Evolutionary conservation across 2,797 vertebrate species (phyloP).

Genomic region (Poeciliopsis gracilis): DNA sequence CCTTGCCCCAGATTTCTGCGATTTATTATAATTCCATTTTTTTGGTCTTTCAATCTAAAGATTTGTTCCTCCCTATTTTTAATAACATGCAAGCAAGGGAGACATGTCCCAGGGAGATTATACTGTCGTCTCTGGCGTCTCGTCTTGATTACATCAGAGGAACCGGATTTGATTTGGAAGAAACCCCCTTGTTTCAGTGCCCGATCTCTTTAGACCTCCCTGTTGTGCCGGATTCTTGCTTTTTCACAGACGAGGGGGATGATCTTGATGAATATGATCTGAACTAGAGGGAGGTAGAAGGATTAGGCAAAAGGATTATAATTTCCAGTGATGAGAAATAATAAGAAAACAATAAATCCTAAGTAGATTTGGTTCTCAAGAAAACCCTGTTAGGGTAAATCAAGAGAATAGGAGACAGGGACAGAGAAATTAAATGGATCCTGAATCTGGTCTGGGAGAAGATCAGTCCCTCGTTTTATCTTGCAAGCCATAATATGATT

Average conservation of each 20-base stretch:
- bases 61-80: slow-evolving; percentile 81
- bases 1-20: slow-evolving; percentile 77
- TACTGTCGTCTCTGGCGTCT: slow-evolving; percentile 73
- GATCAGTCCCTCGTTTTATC: slow-evolving; percentile 17
- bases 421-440: slow-evolving; percentile 68
- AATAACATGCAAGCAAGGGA: slow-evolving; percentile 73
- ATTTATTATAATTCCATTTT: slow-evolving; percentile 83
- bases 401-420: slow-evolving; percentile 68
- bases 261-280: slow-evolving; percentile 82
- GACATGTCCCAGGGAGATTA: slow-evolving; percentile 77
- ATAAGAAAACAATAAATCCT: slow-evolving; percentile 83
- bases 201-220: slow-evolving; percentile 69
- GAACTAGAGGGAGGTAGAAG: slow-evolving; percentile 66
- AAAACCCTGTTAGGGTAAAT: slow-evolving; percentile 82
- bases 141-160: slow-evolving; percentile 82
- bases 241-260: slow-evolving; percentile 66
- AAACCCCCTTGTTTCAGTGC: slow-evolving; percentile 62
- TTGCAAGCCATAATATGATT: slow-evolving; percentile 16
- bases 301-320: slow-evolving; percentile 82
- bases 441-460: slow-evolving; percentile 39
- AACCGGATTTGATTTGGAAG: slow-evolving; percentile 79
- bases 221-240: slow-evolving; percentile 71
- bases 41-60: slow-evolving; percentile 81
- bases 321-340: slow-evolving; percentile 80
- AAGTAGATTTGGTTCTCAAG: slow-evolving; percentile 85